Conservation (phyloP, 2,797 vertebrate species). For the Enoplosus armatus region DNA sequence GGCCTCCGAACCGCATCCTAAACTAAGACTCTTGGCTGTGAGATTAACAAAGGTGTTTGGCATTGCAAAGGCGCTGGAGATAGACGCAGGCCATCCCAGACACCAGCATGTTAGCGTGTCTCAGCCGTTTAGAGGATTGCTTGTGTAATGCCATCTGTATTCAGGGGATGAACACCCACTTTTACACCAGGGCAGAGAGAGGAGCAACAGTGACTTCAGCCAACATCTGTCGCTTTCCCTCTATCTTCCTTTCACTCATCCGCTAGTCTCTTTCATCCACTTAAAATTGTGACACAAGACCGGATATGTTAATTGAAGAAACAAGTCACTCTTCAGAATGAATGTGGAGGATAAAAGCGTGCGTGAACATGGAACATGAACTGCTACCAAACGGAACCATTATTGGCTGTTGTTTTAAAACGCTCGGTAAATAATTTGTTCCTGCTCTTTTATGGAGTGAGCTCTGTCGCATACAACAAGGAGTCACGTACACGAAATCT, state of each 20-base stretch:
- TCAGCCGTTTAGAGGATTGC: conserved; percentile 84
- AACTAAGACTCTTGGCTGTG: conserved; percentile 58
- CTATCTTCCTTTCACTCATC: conserved; percentile 63
- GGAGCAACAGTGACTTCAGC: conserved; percentile 64
- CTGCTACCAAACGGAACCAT: conserved; percentile 30
- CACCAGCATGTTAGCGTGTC: conserved; percentile 79
- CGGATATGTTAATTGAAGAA: conserved; percentile 51
- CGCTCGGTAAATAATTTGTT: conserved; percentile 4
- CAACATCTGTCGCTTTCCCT: conserved; percentile 73
- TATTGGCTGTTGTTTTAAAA: conserved; percentile 25
- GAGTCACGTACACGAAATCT: background rate
- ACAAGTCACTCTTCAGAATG: conserved; percentile 22
- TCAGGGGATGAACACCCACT: conserved; percentile 83
- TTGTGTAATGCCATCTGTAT: conserved; percentile 87
- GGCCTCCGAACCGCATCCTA: conserved; percentile 41
- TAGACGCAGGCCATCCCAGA: conserved; percentile 71
- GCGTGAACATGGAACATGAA: conserved; percentile 33
- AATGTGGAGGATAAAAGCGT: conserved; percentile 39
- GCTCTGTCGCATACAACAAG: background rate
- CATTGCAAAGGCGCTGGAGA: conserved; percentile 61
- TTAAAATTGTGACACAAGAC: conserved; percentile 47
- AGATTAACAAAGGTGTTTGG: conserved; percentile 70
- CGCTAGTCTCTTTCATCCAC: conserved; percentile 66
- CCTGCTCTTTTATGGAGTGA: conserved; percentile 17
- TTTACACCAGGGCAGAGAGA: conserved; percentile 78